Percentiles rank a stretch among this genome's conserved stretches.
Conservation (phyloP, 2,797 vertebrate species). For the Fistularia tabacaria region DNA sequence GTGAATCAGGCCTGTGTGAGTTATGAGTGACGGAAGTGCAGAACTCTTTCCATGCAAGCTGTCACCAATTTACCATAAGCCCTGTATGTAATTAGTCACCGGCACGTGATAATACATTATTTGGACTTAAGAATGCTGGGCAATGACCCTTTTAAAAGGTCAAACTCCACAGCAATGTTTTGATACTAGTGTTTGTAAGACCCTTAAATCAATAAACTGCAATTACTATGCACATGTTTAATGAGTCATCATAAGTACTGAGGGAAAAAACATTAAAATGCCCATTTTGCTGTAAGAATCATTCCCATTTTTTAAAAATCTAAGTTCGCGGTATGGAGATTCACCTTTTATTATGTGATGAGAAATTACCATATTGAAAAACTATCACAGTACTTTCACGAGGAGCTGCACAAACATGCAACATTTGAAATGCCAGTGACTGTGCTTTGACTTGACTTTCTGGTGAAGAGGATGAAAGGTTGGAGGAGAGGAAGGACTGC, state of each 20-base stretch:
- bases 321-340: too few species aligned
- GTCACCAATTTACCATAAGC: conserved; percentile 52
- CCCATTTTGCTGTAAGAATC: too few species aligned
- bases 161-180: conserved; percentile 39
- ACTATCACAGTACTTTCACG: too few species aligned
- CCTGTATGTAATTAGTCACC: conserved; percentile 67
- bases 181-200: conserved; percentile 30
- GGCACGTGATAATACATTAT: conserved; percentile 39
- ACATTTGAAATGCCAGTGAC: conserved; percentile 38
- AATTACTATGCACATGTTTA: conserved; percentile 51
- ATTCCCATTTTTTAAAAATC: too few species aligned
- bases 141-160: conserved; percentile 51
- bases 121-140: conserved; percentile 40
- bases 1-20: conserved; percentile 28
- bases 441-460: conserved; percentile 58
- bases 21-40: conserved; percentile 48
- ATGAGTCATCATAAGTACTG: conserved; percentile 8
- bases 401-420: conserved; percentile 6
- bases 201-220: conserved; percentile 40
- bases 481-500: conserved; percentile 60
- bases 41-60: conserved; percentile 53
- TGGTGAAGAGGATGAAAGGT: conserved; percentile 60
- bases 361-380: too few species aligned
- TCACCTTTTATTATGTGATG: too few species aligned
- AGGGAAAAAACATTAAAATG: too few species aligned